These are phyloP conservation scores for Sitta europaea DNA, from an alignment of 2,113 vertebrate genomes.

Conservation along the genomic window DNA sequence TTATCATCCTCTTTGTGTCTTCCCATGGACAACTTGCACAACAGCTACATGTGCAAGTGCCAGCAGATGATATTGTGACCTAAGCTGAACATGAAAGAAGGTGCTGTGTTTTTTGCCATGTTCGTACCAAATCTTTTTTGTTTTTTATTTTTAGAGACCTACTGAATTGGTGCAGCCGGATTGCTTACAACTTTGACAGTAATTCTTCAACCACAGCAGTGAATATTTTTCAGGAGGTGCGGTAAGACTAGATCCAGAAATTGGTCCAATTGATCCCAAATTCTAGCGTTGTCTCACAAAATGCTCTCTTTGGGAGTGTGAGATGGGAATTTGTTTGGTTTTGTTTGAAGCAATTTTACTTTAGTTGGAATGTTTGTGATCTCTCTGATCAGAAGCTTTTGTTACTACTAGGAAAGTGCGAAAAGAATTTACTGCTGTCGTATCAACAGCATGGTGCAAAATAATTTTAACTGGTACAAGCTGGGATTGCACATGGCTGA, in stretches of 20 bases:
- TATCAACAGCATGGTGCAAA: neutral
- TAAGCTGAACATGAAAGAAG: neutral
- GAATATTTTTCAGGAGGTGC: slow-evolving; percentile 92
- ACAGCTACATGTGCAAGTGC: neutral
- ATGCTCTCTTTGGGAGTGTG: neutral
- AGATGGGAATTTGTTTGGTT: neutral
- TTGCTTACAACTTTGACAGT: slow-evolving; percentile 83
- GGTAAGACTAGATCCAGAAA: neutral
- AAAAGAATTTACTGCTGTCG: neutral
- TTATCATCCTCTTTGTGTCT: neutral
- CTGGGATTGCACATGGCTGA: neutral
- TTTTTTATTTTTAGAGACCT: slow-evolving; percentile 81
- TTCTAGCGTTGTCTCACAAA: neutral
- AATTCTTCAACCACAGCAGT: slow-evolving; percentile 78
- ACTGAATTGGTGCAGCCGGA: slow-evolving; percentile 94
- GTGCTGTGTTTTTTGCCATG: neutral
- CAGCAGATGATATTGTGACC: neutral
- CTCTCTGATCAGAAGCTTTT: neutral
- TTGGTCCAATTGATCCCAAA: neutral
- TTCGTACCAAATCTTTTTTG: neutral
- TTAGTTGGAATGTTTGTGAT: neutral
- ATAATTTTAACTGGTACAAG: neutral
- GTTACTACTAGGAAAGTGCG: neutral
- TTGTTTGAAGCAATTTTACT: neutral
- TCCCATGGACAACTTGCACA: neutral